Conservation (phyloP, 2,113 vertebrate species). For the Porphyrio hochstetteri region DNA sequence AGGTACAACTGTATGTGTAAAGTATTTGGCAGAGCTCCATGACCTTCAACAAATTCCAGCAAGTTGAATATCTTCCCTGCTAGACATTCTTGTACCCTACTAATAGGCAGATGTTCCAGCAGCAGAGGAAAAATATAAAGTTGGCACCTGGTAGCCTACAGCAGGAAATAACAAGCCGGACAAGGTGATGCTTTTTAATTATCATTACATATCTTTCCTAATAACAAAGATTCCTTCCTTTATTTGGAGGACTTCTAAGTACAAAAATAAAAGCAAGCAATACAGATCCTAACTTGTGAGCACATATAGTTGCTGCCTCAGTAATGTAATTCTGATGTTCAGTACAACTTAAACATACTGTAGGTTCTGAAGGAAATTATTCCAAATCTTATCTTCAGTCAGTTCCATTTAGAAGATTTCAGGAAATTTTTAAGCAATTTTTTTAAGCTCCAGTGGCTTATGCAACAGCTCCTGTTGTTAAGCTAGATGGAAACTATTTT, state of each 20-base stretch:
- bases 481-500: slow-evolving; percentile 14
- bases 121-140: neutral
- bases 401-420: neutral
- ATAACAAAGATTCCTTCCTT: neutral
- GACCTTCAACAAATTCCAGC: neutral
- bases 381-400: neutral
- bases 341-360: neutral
- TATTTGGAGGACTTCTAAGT: neutral
- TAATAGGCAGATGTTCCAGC: neutral
- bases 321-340: neutral
- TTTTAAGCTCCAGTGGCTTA: neutral
- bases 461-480: slow-evolving; percentile 25
- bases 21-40: neutral
- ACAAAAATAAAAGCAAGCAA: neutral
- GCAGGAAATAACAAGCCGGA: neutral
- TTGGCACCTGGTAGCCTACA: neutral
- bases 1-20: neutral
- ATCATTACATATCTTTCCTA: neutral
- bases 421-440: neutral
- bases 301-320: neutral
- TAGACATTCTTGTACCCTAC: neutral
- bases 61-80: neutral
- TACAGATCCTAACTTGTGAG: neutral
- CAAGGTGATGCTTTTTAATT: neutral
- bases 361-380: neutral